Percentiles rank a stretch among this genome's conserved stretches.
phyloP scores from a whole-genome alignment of 1,140 invertebrate species.

The Anthonomus grandis region DNA sequence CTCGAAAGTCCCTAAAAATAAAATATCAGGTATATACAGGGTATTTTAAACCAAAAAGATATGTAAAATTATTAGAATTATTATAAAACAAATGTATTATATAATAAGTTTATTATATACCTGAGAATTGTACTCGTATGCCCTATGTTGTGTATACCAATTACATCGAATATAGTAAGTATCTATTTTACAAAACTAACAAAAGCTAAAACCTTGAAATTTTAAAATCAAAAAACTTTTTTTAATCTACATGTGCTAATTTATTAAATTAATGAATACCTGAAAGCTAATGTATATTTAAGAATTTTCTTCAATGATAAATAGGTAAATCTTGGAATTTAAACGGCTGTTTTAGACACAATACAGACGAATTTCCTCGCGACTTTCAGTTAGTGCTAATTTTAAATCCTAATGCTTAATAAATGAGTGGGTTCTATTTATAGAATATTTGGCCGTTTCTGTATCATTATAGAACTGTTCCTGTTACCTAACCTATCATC shows the following conservation, averaged over 20 bases:
- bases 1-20: too few species aligned
- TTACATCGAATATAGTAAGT: background rate
- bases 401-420: slow-evolving; percentile 39
- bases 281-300: background rate
- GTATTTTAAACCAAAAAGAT: too few species aligned
- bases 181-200: background rate
- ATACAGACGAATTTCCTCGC: slow-evolving; percentile 35
- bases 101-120: too few species aligned
- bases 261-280: background rate
- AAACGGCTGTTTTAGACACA: slow-evolving; percentile 29
- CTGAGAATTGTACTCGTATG: too few species aligned
- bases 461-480: slow-evolving; percentile 22
- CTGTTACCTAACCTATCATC: slow-evolving; percentile 28
- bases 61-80: too few species aligned
- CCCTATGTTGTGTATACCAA: too few species aligned
- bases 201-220: background rate
- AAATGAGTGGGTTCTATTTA: slow-evolving; percentile 36
- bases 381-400: slow-evolving; percentile 37
- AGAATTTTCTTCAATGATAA: background rate
- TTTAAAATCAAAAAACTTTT: background rate
- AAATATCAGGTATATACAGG: too few species aligned
- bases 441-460: slow-evolving; percentile 33
- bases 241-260: too few species aligned
- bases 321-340: slow-evolving; percentile 13
- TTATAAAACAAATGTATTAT: too few species aligned